Evolutionary conservation across 2,888 invertebrate species (phyloP), one percentile per base, ranked within the genome.

Genomic region (Asteroscopus sphinx): DNA sequence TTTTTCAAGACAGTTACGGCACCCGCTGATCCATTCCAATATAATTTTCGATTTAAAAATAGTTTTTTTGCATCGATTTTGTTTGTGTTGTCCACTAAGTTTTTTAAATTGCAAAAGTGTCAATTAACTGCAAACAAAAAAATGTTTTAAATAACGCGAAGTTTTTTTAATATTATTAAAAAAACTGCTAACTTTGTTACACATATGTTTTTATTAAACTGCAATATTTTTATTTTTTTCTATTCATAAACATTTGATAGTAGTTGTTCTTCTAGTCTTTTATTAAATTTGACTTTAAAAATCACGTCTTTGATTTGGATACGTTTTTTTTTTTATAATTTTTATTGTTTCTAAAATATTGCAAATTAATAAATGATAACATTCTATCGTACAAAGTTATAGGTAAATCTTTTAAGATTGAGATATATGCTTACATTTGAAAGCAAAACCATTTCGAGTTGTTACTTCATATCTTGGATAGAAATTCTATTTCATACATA

Each of bases 11-110:
- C 86, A 85, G 85, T 87, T 87, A 84, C 58, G 81, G 81, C 78
- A 77, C 80, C 80, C 76, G 68, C 73, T 76, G 56, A 84, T 86
- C 77, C 91, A 91, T 91, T 91, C 91, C 91, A 90, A 60, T 77
- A 35, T 53, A 60, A 61, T 41, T 72, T 71, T 68, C 47, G 60
- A 56, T 62, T 41, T 48, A 51, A 46, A 55, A 53, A 63, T 63
- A 66, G 40, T 1, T 36, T 51, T 48, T 58, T 59, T 62, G 45
- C 62, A 67, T 52, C 51, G 42, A 59, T 54, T 73, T 71, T 68
- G 62, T 77, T 80, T 80, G 83, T 81, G 78, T 77, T 68, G 81
- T 81, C 79, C 76, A 60, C 45, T 72, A 64, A 62, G 48, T 46
- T 66, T 60, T 28, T 63, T 59, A 64, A n/a, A n/a, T 54, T 70